These are phyloP conservation scores for Diploptera punctata DNA, from an alignment of 2,888 invertebrate species.

Conservation along the genomic window DNA sequence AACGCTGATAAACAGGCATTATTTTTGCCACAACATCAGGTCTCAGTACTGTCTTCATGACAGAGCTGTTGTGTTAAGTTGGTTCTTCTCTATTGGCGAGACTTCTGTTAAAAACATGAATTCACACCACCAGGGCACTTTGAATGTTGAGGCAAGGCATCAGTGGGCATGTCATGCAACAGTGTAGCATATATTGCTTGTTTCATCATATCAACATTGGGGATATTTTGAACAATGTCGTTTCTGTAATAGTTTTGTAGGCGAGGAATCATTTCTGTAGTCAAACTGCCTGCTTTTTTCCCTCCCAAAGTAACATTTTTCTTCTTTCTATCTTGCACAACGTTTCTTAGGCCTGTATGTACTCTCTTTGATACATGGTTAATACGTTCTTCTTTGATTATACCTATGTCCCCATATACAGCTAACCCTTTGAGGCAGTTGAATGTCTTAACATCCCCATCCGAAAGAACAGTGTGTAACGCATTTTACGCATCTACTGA, in stretches of 20 bases:
- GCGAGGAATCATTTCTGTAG: no score
- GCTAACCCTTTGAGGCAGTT: slow-evolving; percentile 9
- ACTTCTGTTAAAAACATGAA: neutral
- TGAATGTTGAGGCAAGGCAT: neutral
- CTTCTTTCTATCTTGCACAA: slow-evolving; percentile 17
- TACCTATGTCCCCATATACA: no score
- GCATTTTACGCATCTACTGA: neutral
- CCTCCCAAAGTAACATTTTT: neutral
- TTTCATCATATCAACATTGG: no score
- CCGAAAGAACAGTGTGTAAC: slow-evolving; percentile 21
- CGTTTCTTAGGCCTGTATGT: slow-evolving; percentile 30
- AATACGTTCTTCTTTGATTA: no score
- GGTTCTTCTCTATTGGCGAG: neutral
- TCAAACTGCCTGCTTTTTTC: no score
- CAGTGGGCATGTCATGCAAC: neutral
- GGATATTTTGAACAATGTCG: no score
- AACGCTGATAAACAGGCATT: neutral
- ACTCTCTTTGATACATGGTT: slow-evolving; percentile 33
- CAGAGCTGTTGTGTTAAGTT: neutral
- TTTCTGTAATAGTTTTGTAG: no score
- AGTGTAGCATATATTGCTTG: no score
- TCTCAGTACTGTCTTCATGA: neutral
- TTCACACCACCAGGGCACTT: neutral
- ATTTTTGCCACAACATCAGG: slow-evolving; percentile 5
- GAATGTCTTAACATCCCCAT: slow-evolving; percentile 32